Evolutionary conservation across 2,797 vertebrate species (phyloP), one percentile per base, ranked within the genome.

Genomic region (Pseudochirops cupreus): DNA sequence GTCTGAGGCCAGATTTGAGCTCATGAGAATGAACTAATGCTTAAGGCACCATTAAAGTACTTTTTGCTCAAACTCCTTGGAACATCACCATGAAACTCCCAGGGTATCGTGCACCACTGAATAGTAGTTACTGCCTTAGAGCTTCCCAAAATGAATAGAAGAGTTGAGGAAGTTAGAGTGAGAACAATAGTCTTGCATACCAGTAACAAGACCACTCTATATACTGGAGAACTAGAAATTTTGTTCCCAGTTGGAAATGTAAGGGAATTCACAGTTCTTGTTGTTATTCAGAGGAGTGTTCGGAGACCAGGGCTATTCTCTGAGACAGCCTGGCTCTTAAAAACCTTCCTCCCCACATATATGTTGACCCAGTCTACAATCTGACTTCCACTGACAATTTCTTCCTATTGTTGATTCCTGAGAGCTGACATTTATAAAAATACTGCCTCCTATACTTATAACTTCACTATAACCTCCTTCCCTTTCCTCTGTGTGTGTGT

Each of bases 371-470:
- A 92, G 24, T 3, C 56, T 91, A 24, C 53, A 1, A 89, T 26
- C 10, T 82, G 54, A n/a, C 89, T 29, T 94, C 93, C 5, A 24
- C 46, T 5, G 82, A 39, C 39, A 93, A 39, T 26, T 58, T 26
- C 0, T 57, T 93, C 57, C n/a, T 33, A 67, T 26, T 50, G 13
- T 14, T 53, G 33, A 91, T 54, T 24, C 50, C 13, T 90, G 13
- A 67, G 33, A 67, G 62, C 62, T 90, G 26, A 93, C 89, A 39
- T 57, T 94, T 58, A 91, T 55, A 67, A 67, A 67, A 67, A 67
- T 67, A 67, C 33, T n/a, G 14, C 62, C 62, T n/a, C 5, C 33
- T 67, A 18, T n/a, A 18, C 14, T 18, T n/a, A n/a, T n/a, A 5
- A n/a, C 62, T 13, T n/a, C 62, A n/a, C 33, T 67, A n/a, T n/a